Conservation (phyloP, 2,888 invertebrate species). For the Scaptodrosophila latifasciaeformis region DNA sequence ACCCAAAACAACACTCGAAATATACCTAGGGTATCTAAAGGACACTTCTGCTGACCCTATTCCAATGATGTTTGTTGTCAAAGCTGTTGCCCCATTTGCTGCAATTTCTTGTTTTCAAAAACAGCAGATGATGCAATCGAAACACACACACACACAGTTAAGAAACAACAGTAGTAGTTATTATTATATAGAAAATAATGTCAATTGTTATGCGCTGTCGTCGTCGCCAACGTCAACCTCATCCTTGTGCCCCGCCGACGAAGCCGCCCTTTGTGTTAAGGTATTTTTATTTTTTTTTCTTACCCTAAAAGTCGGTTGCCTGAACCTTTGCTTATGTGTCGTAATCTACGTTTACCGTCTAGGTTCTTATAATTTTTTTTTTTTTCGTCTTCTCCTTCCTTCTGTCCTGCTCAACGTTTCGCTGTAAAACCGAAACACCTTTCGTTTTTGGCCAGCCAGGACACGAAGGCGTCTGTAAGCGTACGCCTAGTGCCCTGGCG, state of each 20-base stretch:
- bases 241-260: slow-evolving; percentile 15
- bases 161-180: not conserved
- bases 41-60: not conserved
- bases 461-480: slow-evolving; percentile 23
- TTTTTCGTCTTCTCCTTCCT: slow-evolving; percentile 29
- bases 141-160: not conserved
- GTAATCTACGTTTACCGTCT: slow-evolving; percentile 36
- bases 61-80: slow-evolving; percentile 1
- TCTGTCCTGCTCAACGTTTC: slow-evolving; percentile 14
- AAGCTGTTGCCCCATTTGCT: slow-evolving; percentile 2
- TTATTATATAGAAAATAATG: slow-evolving; percentile 13
- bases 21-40: slow-evolving; percentile 23
- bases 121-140: slow-evolving; percentile 36
- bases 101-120: slow-evolving; percentile 1
- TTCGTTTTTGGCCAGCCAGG: slow-evolving; percentile 29
- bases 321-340: slow-evolving; percentile 37
- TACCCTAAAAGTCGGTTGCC: slow-evolving; percentile 23
- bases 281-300: slow-evolving; percentile 2
- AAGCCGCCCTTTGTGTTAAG: slow-evolving; percentile 5
- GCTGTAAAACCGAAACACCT: slow-evolving; percentile 57
- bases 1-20: slow-evolving; percentile 51
- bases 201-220: slow-evolving; percentile 27
- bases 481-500: slow-evolving; percentile 39
- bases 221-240: slow-evolving; percentile 23
- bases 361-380: slow-evolving; percentile 35